Base-by-base conservation (phyloP, 1,140 invertebrate genomes). In the Holcopasites calliopsidis region DNA sequence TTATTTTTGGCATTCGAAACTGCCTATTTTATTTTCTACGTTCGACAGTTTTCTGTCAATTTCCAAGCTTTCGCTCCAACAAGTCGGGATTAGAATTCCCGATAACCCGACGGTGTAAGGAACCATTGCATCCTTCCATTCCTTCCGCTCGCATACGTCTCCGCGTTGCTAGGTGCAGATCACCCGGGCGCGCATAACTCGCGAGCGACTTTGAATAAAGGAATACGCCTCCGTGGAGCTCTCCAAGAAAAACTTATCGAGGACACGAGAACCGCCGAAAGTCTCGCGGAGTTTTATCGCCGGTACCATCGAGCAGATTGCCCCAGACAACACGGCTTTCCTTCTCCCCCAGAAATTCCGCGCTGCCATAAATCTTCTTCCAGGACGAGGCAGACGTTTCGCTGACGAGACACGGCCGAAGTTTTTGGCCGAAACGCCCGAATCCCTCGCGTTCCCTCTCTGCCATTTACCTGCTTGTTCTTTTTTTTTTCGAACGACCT, bases 401-500 rank as follows among this genome's bases (percentile, higher is more conserved):
- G 2, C 52, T 16, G 26, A 31, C 52, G 13, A 18, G 7, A 16
- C 13, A 21, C 6, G 7, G 11, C 11, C 40, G 40, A 16, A 13
- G 40, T 42, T 42, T 42, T 42, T 11, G 40, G 11, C 11, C 35
- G n/a, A n/a, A n/a, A n/a, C n/a, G n/a, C n/a, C n/a, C n/a, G n/a
- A n/a, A n/a, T n/a, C n/a, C n/a, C n/a, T n/a, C n/a, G n/a, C n/a
- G n/a, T n/a, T n/a, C n/a, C n/a, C n/a, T n/a, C n/a, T n/a, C n/a
- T n/a, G n/a, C n/a, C n/a, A n/a, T n/a, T n/a, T n/a, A n/a, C n/a
- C n/a, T n/a, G n/a, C n/a, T n/a, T n/a, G n/a, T n/a, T n/a, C n/a
- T n/a, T n/a, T n/a, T n/a, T n/a, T n/a, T n/a, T n/a, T n/a, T 38
- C 23, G 16, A 33, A 3, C n/a, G 40, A 71, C 66, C 40, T 76